A percentile compares a stretch with the other conserved stretches of the same genome.
Evolutionary conservation across 2,888 invertebrate genomes (phyloP).

Genomic region (Sinotaia quadrata): DNA sequence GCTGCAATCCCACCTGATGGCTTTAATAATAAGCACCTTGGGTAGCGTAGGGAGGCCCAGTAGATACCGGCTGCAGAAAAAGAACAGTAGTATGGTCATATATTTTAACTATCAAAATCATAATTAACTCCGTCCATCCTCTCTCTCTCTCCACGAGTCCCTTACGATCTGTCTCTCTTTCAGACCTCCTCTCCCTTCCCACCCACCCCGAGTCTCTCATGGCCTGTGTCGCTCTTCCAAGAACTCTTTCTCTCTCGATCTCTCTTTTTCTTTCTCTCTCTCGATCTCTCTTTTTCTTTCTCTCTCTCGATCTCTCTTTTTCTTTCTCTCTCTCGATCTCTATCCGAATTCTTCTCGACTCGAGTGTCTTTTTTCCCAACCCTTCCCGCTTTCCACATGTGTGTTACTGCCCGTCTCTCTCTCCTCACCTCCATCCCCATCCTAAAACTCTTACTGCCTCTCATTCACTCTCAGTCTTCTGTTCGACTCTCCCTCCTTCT

Average conservation of each 20-base stretch:
- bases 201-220: not conserved
- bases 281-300: slow-evolving; percentile 8
- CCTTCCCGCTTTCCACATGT: not conserved
- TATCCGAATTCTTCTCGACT: not conserved
- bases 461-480: not conserved
- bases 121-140: too few species aligned
- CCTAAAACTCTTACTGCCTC: not conserved
- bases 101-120: too few species aligned
- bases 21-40: too few species aligned
- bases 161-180: not conserved
- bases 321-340: not conserved
- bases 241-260: slow-evolving; percentile 5
- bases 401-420: not conserved
- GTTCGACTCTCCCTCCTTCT: too few species aligned
- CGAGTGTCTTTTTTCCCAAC: not conserved
- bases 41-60: too few species aligned
- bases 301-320: slow-evolving; percentile 9
- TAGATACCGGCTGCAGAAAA: too few species aligned
- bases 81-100: too few species aligned
- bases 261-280: slow-evolving; percentile 2
- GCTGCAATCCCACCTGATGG: too few species aligned
- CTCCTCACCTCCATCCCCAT: not conserved
- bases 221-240: not conserved
- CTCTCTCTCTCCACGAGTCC: not conserved
- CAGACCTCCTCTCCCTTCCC: slow-evolving; percentile 3